Base-by-base conservation (phyloP, 2,888 invertebrate species). In the Drosophila meridionalis region DNA sequence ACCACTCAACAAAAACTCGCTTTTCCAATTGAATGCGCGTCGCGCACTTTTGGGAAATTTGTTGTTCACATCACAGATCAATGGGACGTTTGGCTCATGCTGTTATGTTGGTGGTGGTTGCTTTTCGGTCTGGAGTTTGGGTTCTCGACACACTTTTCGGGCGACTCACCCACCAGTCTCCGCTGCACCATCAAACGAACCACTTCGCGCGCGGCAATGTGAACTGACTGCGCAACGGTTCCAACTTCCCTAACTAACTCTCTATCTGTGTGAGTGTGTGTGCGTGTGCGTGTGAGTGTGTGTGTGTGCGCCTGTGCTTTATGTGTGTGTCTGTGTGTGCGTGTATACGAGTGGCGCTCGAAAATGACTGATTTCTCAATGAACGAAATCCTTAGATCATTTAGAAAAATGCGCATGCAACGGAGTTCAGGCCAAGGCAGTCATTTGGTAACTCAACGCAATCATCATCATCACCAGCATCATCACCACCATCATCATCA, bases 161-260 rank as follows among this genome's bases (percentile, higher is more conserved):
- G 86, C 85, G 86, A 85, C 90, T 90, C 92, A 90, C 87, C 90
- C 92, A 90, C 89, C 92, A 93, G 93, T 93, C 91, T 89, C 80
- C 81, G 74, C 73, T 74, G 83, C 83, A 87, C 88, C 85, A 86
- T 84, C 90, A 81, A 87, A 80, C 89, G 78, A 78, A 82, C 68
- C 90, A 82, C 91, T 82, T 83, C 83, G 82, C 47, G 69, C 61
- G 69, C 86, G 87, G 83, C 81, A 80, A 83, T 88, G 89, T 88
- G 70, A 83, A 53, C 65, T 52, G 47, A 30, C 42, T 43, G 63
- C 52, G 12, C 58, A 32, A 43, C 43, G 4, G 20, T 53, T 42
- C 48, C 42, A 34, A 30, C 34, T 38, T 38, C 53, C 38, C 53
- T 36, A 53, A 36, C 26, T 9, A 8, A n/a, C 3, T 8, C 36